These are phyloP conservation scores for Aphodius granarius DNA, from an alignment of 2,888 invertebrate genomes.

Conservation along the genomic window DNA sequence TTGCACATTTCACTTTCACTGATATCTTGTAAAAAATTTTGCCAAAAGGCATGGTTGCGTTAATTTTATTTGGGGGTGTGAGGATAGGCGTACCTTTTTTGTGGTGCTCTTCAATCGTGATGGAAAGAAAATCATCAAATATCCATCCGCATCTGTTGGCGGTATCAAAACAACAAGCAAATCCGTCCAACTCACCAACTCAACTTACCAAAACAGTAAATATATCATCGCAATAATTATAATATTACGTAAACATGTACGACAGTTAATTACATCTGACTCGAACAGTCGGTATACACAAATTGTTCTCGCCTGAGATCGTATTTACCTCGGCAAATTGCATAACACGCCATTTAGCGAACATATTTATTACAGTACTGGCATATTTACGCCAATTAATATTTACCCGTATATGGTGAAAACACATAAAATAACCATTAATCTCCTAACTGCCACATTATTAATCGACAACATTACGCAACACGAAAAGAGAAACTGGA, in stretches of 20 bases:
- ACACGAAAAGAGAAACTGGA: constrained; percentile 6
- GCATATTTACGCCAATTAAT: not conserved
- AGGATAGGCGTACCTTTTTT: too few relatives aligned
- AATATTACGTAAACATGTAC: not conserved
- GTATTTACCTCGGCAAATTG: not conserved
- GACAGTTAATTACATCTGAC: not conserved
- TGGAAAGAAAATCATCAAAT: too few relatives aligned
- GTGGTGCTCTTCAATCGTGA: too few relatives aligned
- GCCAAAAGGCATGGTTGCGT: too few relatives aligned
- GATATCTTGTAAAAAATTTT: too few relatives aligned
- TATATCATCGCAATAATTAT: not conserved
- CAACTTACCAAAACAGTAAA: not conserved
- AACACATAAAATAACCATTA: constrained; percentile 12
- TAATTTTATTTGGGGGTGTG: too few relatives aligned
- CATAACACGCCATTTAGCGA: not conserved
- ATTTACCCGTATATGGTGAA: not conserved
- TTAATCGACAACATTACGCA: not conserved
- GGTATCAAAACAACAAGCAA: too few relatives aligned
- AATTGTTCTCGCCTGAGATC: not conserved
- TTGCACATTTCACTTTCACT: too few relatives aligned
- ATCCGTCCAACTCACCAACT: too few relatives aligned
- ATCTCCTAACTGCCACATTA: not conserved
- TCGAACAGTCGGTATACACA: not conserved
- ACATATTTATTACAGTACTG: not conserved
- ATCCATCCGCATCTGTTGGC: too few relatives aligned